These are phyloP conservation scores for Avahi laniger DNA, from an alignment of 2,797 vertebrate species.

Conservation along the genomic window DNA sequence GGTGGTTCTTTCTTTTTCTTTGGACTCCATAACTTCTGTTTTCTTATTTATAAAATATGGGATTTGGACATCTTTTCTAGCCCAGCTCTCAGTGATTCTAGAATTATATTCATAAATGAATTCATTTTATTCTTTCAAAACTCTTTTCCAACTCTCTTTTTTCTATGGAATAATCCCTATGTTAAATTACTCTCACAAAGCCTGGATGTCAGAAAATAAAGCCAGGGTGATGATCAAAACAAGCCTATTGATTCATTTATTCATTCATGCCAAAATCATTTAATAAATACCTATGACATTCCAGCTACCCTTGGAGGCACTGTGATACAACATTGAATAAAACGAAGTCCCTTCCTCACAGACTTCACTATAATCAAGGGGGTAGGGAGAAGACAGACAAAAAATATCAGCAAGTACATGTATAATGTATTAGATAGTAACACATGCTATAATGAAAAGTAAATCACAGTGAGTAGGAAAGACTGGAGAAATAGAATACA, in stretches of 20 bases:
- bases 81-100: not conserved
- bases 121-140: not conserved
- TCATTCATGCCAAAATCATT: not conserved
- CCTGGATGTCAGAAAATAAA: not conserved
- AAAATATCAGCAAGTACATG: not conserved
- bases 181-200: not conserved
- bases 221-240: not conserved
- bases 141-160: not conserved
- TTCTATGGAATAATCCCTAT: not conserved
- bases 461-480: not conserved
- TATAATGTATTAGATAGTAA: not conserved
- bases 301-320: not conserved
- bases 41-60: not conserved
- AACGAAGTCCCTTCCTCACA: not conserved
- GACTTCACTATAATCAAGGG: not conserved
- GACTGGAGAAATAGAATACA: not conserved
- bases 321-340: not conserved
- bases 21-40: not conserved
- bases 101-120: not conserved
- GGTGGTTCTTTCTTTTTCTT: not conserved
- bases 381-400: not conserved
- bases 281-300: not conserved
- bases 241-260: not conserved
- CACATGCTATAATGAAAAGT: not conserved
- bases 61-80: not conserved